Percentiles rank a stretch among this genome's conserved stretches.
These are phyloP conservation scores for Idaea aversata DNA, from an alignment of 2,888 invertebrate species.

Conservation along the genomic window DNA sequence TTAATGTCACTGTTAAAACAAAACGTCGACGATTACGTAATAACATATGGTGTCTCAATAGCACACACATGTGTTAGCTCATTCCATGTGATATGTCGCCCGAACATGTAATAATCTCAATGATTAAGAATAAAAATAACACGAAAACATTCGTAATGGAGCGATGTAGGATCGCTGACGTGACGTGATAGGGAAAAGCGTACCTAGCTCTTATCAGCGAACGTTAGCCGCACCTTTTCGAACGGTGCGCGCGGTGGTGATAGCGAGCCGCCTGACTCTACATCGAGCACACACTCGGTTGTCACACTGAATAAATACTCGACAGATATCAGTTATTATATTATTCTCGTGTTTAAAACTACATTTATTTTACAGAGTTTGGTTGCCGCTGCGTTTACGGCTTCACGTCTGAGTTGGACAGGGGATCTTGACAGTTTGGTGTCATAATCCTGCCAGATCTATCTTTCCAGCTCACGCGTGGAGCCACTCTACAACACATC, in stretches of 20 bases:
- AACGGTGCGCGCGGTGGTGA: slow-evolving; percentile 74
- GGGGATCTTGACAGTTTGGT: slow-evolving; percentile 79
- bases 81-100: slow-evolving; percentile 44
- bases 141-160: slow-evolving; percentile 52
- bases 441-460: slow-evolving; percentile 76
- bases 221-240: slow-evolving; percentile 75
- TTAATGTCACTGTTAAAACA: slow-evolving; percentile 46
- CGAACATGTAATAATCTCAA: slow-evolving; percentile 47
- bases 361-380: slow-evolving; percentile 51
- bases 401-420: slow-evolving; percentile 79
- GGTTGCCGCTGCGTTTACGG: slow-evolving; percentile 32
- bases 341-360: slow-evolving; percentile 34
- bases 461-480: slow-evolving; percentile 81
- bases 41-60: slow-evolving; percentile 63
- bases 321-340: slow-evolving; percentile 27
- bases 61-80: slow-evolving; percentile 68
- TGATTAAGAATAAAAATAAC: slow-evolving; percentile 40
- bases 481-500: slow-evolving; percentile 41
- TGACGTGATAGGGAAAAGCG: slow-evolving; percentile 73
- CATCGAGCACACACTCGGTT: slow-evolving; percentile 58
- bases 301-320: slow-evolving; percentile 60
- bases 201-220: slow-evolving; percentile 68
- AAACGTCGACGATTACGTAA: slow-evolving; percentile 60
- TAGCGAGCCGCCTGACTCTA: slow-evolving; percentile 61
- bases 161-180: slow-evolving; percentile 62